Conservation (phyloP, 2,113 vertebrate species). For the Leptodactylus fuscus region DNA sequence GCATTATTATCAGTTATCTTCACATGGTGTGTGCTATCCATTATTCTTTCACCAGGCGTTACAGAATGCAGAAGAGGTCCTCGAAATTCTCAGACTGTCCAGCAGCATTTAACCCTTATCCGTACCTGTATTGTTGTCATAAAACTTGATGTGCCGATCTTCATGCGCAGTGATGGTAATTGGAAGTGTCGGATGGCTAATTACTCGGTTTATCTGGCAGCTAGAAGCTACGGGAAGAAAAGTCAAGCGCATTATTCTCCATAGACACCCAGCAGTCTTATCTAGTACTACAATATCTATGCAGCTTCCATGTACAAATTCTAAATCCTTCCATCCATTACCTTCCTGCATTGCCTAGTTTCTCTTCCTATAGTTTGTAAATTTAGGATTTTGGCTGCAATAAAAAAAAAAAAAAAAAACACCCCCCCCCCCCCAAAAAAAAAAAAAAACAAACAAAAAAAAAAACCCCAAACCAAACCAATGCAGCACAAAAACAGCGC, state of each 20-base stretch:
- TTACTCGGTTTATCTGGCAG: slow-evolving; percentile 95
- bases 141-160: slow-evolving; percentile 97
- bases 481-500: too few species aligned
- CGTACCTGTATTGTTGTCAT: slow-evolving; percentile 95
- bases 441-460: too few species aligned
- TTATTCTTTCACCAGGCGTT: neutral
- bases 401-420: too few species aligned
- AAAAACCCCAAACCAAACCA: too few species aligned
- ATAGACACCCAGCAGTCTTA: neutral
- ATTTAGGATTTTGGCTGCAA: too few species aligned
- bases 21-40: neutral
- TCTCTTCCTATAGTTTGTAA: too few species aligned
- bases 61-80: neutral
- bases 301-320: neutral
- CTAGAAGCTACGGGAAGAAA: slow-evolving; percentile 71
- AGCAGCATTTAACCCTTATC: neutral
- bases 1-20: neutral
- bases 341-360: neutral
- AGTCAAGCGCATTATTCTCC: neutral
- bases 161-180: slow-evolving; percentile 98
- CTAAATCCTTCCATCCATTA: neutral
- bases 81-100: neutral
- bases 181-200: slow-evolving; percentile 98
- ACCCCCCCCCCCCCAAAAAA: too few species aligned
- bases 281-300: neutral